Evolutionary conservation across 2,113 vertebrate species (phyloP), one percentile per base, ranked within the genome.

Genomic region (Microtus ochrogaster): DNA sequence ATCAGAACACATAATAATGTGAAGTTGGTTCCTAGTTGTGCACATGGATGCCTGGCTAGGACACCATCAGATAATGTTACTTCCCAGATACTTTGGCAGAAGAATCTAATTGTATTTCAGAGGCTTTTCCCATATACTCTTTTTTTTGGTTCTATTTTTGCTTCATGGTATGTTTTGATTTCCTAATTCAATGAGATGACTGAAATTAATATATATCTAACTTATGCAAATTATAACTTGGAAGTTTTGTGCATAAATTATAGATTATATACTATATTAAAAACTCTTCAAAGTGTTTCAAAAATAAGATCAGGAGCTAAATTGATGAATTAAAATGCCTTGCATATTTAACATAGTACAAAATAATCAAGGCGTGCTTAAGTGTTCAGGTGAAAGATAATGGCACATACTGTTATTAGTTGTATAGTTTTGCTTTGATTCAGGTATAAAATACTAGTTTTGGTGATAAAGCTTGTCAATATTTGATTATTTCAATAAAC

Each of bases 1-100:
- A 39, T 94, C 58, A 96, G 88, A 65, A 90, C 87, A 10, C 11
- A 88, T 81, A 92, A 72, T 63, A 76, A 70, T 88, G 8, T 92
- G 96, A 66, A 96, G 92, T 85, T 81, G 11, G 8, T 93, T 95
- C 86, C 24, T n/a, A 85, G 8, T 52, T 92, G 82, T 92, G 11
- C 1, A 73, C 1, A 85, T 68, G 30, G 26, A 89, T 47, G 33
- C 28, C 33, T 5, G 41, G 89, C 44, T 52, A 72, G 36, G 61
- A 41, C 92, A 22, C 19, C 22, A 33, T 90, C 47, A 90, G 81
- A 65, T 0, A 12, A 19, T 90, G 14, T 74, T 90, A 1, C 76
- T 41, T 90, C 86, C 83, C 21, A 1, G 13, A 7, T 21, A 12
- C 5, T 81, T 44, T 49, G 77, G 72, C 19, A 2, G 5, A 92